A percentile compares a stretch with the other conserved stretches of the same genome.
phyloP scores from a whole-genome alignment of 37 sponge, comb jelly and placozoan species.

The Chondrosia reniformis region DNA sequence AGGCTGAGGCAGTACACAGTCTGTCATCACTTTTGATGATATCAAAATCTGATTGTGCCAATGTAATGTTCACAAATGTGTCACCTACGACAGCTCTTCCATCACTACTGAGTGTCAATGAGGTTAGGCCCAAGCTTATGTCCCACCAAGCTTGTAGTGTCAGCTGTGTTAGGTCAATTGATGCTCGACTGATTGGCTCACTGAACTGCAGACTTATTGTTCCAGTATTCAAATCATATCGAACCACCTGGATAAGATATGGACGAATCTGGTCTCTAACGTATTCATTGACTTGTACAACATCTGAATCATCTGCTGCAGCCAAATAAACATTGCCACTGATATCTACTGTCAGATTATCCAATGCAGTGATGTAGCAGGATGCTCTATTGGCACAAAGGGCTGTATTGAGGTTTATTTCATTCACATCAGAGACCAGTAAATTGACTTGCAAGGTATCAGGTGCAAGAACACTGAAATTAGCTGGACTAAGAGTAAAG shows the following conservation, averaged over 20 bases:
- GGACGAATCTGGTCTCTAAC: slow-evolving; percentile 58
- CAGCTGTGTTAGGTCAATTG: slow-evolving; percentile 33
- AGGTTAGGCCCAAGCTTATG: no score
- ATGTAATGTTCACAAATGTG: slow-evolving; percentile 16
- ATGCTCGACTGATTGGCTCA: slow-evolving; percentile 48
- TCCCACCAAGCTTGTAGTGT: slow-evolving; percentile 26
- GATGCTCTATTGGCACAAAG: slow-evolving; percentile 55
- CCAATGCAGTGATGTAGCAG: slow-evolving; percentile 41
- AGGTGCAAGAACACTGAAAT: slow-evolving; percentile 1
- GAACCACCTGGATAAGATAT: slow-evolving; percentile 47
- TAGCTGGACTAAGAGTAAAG: slow-evolving; percentile 50
- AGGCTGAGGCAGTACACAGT: slow-evolving; percentile 26
- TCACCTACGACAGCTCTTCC: slow-evolving; percentile 38
- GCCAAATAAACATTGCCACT: slow-evolving; percentile 38
- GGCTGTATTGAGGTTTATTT: slow-evolving; percentile 29
- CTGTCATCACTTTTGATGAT: slow-evolving; percentile 28
- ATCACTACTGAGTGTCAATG: background rate
- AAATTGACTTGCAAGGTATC: slow-evolving; percentile 28
- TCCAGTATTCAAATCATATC: slow-evolving; percentile 65
- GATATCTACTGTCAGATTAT: slow-evolving; percentile 55
- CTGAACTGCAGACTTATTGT: slow-evolving; percentile 61
- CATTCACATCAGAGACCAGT: slow-evolving; percentile 27
- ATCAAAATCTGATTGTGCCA: slow-evolving; percentile 43
- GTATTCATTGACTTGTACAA: slow-evolving; percentile 28
- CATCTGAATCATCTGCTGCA: slow-evolving; percentile 1